These are phyloP conservation scores for Sternotherus odoratus DNA, from an alignment of 2,797 vertebrate species.

Conservation along the genomic window DNA sequence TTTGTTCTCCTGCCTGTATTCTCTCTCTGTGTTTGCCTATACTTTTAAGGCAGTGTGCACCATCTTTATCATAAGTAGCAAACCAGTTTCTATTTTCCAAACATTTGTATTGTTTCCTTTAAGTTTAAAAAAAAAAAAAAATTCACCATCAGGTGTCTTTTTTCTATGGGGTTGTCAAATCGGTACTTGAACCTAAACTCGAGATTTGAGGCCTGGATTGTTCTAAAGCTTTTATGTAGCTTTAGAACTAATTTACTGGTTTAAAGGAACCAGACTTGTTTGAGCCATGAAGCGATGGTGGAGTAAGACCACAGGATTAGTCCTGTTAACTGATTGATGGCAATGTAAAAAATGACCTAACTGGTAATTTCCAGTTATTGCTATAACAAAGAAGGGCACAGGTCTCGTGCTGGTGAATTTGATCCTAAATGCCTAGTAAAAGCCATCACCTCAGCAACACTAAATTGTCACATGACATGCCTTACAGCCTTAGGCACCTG, in stretches of 20 bases:
- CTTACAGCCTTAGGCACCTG: accelerated
- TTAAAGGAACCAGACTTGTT: not conserved
- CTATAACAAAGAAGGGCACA: accelerated
- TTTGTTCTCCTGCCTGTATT: not conserved
- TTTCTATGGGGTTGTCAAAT: not conserved
- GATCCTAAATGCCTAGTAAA: accelerated
- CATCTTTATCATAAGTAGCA: not conserved
- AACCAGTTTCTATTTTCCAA: slow-evolving; percentile 14
- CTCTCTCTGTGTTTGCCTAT: not conserved
- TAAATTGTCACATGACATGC: accelerated
- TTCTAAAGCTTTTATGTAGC: not conserved
- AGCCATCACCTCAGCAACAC: accelerated
- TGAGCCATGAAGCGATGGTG: not conserved
- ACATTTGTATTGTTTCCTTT: slow-evolving; percentile 33
- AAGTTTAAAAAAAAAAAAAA: slow-evolving; percentile 29
- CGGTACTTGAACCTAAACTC: not conserved
- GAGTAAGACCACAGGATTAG: not conserved
- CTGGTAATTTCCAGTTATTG: too few species aligned
- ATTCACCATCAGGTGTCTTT: not conserved
- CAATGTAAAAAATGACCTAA: not conserved
- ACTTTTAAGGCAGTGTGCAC: not conserved
- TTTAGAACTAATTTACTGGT: not conserved
- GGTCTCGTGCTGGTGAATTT: not conserved
- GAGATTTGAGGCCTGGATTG: not conserved
- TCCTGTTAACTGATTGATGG: slow-evolving; percentile 11